Evolutionary conservation across 2,888 invertebrate species (phyloP).

Genomic region (Synanthedon tipuliformis): DNA sequence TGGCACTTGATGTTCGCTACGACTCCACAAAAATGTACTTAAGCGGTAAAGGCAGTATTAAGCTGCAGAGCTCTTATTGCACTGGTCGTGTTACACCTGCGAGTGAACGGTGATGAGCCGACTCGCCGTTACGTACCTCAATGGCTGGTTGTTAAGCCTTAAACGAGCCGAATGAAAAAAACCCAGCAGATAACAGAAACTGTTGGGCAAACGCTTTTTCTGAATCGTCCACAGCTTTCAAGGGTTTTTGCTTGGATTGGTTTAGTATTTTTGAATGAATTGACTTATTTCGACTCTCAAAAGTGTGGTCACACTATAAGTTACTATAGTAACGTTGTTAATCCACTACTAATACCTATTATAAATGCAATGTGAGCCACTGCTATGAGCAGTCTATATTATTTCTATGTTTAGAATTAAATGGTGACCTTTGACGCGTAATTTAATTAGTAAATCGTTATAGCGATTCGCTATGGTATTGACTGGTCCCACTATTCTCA

Average conservation of each 20-base stretch:
- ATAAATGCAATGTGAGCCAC: no score
- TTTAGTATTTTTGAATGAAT: no score
- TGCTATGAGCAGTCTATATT: no score
- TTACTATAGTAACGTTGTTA: no score
- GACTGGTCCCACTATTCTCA: no score
- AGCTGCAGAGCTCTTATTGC: conserved; percentile 20
- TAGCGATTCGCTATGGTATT: no score
- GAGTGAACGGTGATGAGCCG: conserved; percentile 49
- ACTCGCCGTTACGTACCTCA: conserved; percentile 47
- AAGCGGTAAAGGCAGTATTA: conserved; percentile 11
- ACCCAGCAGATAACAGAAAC: conserved; percentile 25
- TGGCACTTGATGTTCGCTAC: conserved; percentile 21
- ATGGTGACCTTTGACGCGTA: no score
- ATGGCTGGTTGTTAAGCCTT: conserved; percentile 49
- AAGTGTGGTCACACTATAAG: no score
- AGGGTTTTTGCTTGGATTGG: neutral
- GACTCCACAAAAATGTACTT: conserved; percentile 10
- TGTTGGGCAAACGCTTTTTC: neutral
- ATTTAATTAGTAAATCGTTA: no score
- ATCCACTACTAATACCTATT: no score
- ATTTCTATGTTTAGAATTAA: no score
- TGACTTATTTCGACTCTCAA: no score
- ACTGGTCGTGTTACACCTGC: conserved; percentile 40
- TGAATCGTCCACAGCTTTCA: conserved; percentile 1
- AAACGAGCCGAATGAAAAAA: conserved; percentile 38